Evolutionary conservation across 1,140 invertebrate species (phyloP).

Genomic region (Lanistes nyassanus): DNA sequence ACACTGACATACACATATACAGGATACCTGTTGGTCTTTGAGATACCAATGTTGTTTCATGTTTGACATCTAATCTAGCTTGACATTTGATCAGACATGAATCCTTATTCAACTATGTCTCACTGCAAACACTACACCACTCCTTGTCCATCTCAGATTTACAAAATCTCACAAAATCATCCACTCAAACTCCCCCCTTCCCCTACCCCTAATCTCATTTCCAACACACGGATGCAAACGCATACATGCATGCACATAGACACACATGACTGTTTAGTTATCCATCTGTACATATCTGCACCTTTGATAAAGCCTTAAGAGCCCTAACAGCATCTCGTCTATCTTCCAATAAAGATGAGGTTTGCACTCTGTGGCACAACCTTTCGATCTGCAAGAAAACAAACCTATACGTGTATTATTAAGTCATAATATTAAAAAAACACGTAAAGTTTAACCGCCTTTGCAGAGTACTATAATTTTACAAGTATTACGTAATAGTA

Average conservation of each 20-base stretch:
- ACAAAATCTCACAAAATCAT: no score
- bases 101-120: no score
- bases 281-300: slow-evolving; percentile 31
- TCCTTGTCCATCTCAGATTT: no score
- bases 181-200: no score
- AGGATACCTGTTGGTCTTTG: no score
- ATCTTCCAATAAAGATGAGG: slow-evolving; percentile 93
- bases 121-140: no score
- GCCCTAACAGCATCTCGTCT: slow-evolving; percentile 95
- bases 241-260: slow-evolving; percentile 3
- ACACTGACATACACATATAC: no score
- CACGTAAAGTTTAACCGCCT: not conserved
- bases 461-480: not conserved
- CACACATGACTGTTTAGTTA: not conserved
- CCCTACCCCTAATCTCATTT: not conserved
- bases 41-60: no score
- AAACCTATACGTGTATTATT: slow-evolving; percentile 1
- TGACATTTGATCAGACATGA: no score
- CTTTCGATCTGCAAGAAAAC: slow-evolving; percentile 81
- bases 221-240: not conserved
- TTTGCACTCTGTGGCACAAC: slow-evolving; percentile 89
- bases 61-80: no score
- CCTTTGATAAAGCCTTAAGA: slow-evolving; percentile 89
- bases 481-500: no score
- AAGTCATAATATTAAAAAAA: not conserved